Conservation (phyloP, 2,113 vertebrate species). For the Procapra przewalskii region DNA sequence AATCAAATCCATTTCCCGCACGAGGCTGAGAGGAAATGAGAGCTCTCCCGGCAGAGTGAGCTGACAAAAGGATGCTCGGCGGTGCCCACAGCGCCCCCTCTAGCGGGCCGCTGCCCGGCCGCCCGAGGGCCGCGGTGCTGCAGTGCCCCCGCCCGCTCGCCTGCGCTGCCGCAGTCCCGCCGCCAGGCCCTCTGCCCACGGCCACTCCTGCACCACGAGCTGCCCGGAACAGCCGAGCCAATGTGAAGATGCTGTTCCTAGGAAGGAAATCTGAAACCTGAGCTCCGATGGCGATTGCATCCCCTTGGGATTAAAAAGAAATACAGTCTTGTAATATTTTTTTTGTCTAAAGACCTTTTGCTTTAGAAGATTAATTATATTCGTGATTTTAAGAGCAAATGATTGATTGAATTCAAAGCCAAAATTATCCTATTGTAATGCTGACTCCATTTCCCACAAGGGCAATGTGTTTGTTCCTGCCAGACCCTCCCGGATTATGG, state of each 20-base stretch:
- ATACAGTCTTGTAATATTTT: not conserved
- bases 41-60: not conserved
- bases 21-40: constrained; percentile 52
- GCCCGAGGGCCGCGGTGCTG: constrained; percentile 9
- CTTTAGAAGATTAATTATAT: not conserved
- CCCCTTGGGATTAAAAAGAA: not conserved
- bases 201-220: not conserved
- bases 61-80: constrained; percentile 72
- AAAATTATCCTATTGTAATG: not conserved
- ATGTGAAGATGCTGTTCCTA: not conserved
- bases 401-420: not conserved
- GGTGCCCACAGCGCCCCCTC: constrained; percentile 68
- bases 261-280: not conserved
- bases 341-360: not conserved
- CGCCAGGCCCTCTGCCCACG: not conserved
- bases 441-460: not conserved
- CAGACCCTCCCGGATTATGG: not conserved
- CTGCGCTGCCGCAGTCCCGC: constrained; percentile 24
- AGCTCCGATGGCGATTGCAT: not conserved
- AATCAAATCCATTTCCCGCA: constrained; percentile 60
- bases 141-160: constrained; percentile 54
- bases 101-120: not conserved
- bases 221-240: not conserved
- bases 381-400: not conserved
- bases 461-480: not conserved